phyloP scores from a whole-genome alignment of 2,113 vertebrate genomes.

The Arvicanthis niloticus region DNA sequence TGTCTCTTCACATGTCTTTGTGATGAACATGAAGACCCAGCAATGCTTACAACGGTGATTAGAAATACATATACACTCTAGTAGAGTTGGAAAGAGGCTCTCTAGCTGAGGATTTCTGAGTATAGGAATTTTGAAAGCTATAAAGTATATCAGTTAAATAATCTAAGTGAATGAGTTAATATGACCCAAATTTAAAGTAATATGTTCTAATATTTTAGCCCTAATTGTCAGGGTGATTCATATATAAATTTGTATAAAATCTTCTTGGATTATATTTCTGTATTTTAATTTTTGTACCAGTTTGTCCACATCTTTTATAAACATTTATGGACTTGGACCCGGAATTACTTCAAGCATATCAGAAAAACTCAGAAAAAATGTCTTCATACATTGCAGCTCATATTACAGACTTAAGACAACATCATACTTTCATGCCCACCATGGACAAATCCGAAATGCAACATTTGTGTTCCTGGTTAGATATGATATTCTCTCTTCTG shows the following conservation, averaged over 20 bases:
- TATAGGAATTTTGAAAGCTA: background rate
- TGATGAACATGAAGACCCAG: background rate
- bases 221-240: accelerated
- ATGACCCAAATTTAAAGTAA: background rate
- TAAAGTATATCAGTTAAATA: background rate
- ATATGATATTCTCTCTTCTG: background rate
- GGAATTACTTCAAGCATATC: background rate
- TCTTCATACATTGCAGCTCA: background rate
- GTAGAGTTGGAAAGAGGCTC: background rate
- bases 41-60: too few relatives aligned
- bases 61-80: background rate
- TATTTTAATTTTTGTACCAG: background rate
- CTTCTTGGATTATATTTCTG: too few relatives aligned
- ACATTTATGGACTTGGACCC: background rate
- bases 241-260: too few relatives aligned
- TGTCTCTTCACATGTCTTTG: too few relatives aligned
- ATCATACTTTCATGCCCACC: too few relatives aligned
- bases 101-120: background rate
- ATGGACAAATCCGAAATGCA: background rate
- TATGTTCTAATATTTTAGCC: background rate
- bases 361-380: background rate
- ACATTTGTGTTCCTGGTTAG: background rate
- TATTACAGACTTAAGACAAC: background rate
- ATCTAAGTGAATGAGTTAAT: background rate
- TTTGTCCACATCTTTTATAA: too few relatives aligned